Conservation (phyloP, 1,140 invertebrate genomes). For the Oscheius sp. region DNA sequence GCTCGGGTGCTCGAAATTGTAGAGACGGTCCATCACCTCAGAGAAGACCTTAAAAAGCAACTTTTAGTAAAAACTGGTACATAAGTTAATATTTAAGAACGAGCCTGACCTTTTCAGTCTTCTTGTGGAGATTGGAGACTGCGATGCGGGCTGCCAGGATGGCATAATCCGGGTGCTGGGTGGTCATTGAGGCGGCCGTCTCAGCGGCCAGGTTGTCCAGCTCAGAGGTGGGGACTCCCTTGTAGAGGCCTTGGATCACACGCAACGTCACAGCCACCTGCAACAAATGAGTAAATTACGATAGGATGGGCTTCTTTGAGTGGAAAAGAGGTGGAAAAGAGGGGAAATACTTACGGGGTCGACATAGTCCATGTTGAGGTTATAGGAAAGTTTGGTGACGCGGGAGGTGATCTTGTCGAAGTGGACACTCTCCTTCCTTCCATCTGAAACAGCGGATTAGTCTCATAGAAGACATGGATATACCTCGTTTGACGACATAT, state of each 20-base stretch:
- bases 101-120: conserved; percentile 63
- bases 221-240: conserved; percentile 92
- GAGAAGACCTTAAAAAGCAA: conserved; percentile 61
- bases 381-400: conserved; percentile 91
- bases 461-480: not conserved
- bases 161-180: conserved; percentile 93
- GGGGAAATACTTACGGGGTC: conserved; percentile 75
- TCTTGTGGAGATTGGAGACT: conserved; percentile 94
- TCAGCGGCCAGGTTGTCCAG: conserved; percentile 94
- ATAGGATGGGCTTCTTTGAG: too few relatives aligned
- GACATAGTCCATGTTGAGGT: conserved; percentile 89
- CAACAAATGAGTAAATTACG: conserved; percentile 35
- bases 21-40: conserved; percentile 88
- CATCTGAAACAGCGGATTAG: conserved; percentile 68
- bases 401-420: conserved; percentile 96
- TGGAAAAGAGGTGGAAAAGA: too few relatives aligned
- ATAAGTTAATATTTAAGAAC: not conserved
- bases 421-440: conserved; percentile 84
- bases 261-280: conserved; percentile 65
- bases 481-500: conserved; percentile 63
- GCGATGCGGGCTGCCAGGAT: conserved; percentile 89
- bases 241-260: conserved; percentile 86
- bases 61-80: not conserved
- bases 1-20: conserved; percentile 73
- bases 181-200: conserved; percentile 90